Evolutionary conservation across 2,888 invertebrate species (phyloP), one percentile per base, ranked within the genome.

Genomic region (Pyrrhosoma nymphula): DNA sequence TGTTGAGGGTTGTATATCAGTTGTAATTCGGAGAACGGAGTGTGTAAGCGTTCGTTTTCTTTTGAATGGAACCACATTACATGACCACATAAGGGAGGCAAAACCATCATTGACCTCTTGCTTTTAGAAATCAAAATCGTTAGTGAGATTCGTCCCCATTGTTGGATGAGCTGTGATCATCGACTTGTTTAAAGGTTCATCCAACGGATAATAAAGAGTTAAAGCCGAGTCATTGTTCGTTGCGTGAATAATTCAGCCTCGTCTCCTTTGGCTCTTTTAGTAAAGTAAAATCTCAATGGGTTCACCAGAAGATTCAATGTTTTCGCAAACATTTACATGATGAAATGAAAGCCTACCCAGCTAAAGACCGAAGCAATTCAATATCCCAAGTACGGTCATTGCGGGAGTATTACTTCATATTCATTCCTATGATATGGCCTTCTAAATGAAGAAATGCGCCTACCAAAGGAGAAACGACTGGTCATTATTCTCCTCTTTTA

Each of bases 371-470:
- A 12, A 26, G 69, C 69, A 8, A 8, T 69, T 69, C n/a, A 69
- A 69, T 82, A 82, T 35, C 82, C 35, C 82, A 35, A 82, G 82
- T 82, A 82, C 82, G 82, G 82, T 35, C 35, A 82, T 30, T 82
- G 82, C 82, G 35, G 14, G 69, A 35, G 82, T 26, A 35, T 82
- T 82, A 82, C 82, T 82, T 82, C 82, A 82, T 82, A 82, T 82
- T 35, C 82, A 82, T 82, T 35, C 82, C 82, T 3, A 47, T 6
- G 35, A 16, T 35, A 82, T 82, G 82, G 82, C 82, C 82, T 82
- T 82, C 82, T 82, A 82, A 35, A 35, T 30, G 82, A 35, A 82
- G 82, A 82, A 82, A 82, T 82, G 82, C 82, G 30, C 16, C 82
- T 18, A 35, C 16, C 82, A 26, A 35, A 23, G 82, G 82, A 82